phyloP scores from a whole-genome alignment of 2,888 invertebrate species.

The Parelbella ahira region DNA sequence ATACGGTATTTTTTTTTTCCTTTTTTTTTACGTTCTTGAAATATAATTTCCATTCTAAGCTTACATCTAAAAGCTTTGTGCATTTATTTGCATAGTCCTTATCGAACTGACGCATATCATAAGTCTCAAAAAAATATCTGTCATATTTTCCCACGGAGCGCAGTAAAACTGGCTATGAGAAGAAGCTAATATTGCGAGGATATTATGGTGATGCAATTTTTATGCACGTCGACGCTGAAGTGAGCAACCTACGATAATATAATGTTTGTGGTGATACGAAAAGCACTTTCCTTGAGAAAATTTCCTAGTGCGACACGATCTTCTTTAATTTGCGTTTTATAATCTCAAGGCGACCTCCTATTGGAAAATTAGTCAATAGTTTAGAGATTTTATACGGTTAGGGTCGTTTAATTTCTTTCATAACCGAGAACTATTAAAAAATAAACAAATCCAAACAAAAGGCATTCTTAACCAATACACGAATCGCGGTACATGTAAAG shows the following conservation, averaged over 20 bases:
- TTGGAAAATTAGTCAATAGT: constrained; percentile 6
- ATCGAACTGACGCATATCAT: no score
- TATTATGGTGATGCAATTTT: constrained; percentile 20
- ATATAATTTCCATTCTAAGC: no score
- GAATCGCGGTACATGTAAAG: no score
- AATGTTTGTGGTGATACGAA: constrained; percentile 8
- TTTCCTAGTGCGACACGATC: constrained; percentile 16
- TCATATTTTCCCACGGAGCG: background rate
- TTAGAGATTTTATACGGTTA: background rate
- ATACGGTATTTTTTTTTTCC: no score
- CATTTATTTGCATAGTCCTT: no score
- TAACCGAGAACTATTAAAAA: no score
- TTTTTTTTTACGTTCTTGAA: no score
- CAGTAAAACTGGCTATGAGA: constrained; percentile 11
- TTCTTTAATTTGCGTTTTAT: constrained; percentile 8
- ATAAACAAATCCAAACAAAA: no score
- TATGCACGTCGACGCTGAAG: constrained; percentile 19
- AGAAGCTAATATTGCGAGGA: constrained; percentile 9
- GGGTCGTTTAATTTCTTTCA: background rate
- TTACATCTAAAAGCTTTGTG: no score
- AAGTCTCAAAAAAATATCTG: no score
- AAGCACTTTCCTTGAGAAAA: constrained; percentile 20
- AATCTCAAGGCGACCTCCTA: constrained; percentile 4
- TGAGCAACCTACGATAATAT: constrained; percentile 20
- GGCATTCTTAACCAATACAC: no score